These are phyloP conservation scores for Archilochus colubris DNA, from an alignment of 2,113 vertebrate genomes.

Conservation along the genomic window DNA sequence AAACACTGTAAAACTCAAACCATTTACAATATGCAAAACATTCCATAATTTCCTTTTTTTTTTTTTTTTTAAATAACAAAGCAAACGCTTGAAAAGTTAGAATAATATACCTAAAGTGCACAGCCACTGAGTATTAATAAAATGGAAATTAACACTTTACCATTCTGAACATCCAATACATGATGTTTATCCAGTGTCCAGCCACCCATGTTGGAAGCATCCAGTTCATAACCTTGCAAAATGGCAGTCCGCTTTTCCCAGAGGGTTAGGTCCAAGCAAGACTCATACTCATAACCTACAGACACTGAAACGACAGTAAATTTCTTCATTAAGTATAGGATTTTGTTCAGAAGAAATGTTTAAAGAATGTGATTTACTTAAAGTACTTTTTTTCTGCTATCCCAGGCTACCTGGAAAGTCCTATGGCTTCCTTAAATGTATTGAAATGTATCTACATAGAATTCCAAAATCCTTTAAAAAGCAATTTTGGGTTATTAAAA, in stretches of 20 bases:
- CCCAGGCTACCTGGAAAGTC: background rate
- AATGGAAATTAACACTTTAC: conserved; percentile 73
- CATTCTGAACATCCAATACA: conserved; percentile 91
- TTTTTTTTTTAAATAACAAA: background rate
- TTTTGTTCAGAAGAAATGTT: background rate
- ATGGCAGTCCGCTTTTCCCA: conserved; percentile 95
- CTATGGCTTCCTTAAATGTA: background rate
- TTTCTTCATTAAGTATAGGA: background rate
- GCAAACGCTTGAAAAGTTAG: background rate
- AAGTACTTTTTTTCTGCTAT: background rate
- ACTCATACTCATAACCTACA: conserved; percentile 97
- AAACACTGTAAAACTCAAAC: background rate
- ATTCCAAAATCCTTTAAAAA: background rate
- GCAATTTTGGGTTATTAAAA: background rate
- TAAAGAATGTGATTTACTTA: background rate
- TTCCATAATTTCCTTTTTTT: background rate
- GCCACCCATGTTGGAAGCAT: conserved; percentile 94
- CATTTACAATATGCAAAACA: background rate
- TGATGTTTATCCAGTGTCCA: conserved; percentile 97
- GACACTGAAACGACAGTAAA: conserved; percentile 84
- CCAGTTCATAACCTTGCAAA: conserved; percentile 93
- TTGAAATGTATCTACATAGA: background rate
- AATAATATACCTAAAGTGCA: background rate
- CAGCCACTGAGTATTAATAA: background rate
- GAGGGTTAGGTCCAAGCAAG: conserved; percentile 92